Percentiles rank a stretch among this genome's conserved stretches.
phyloP scores from a whole-genome alignment of 2,888 invertebrate genomes.

The Nomada ruficornis region DNA sequence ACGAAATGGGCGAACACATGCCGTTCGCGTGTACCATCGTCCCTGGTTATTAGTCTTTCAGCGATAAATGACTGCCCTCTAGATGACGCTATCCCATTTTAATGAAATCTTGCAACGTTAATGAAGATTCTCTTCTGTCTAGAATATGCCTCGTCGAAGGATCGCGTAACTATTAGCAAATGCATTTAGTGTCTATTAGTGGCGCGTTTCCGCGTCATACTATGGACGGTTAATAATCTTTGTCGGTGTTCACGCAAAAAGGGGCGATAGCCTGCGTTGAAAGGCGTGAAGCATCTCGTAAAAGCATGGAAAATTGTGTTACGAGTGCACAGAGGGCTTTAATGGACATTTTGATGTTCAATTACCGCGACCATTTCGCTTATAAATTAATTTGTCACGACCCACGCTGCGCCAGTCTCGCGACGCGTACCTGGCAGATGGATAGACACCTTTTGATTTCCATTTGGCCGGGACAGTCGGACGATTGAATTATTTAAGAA shows the following conservation, averaged over 20 bases:
- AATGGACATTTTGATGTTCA: conserved; percentile 65
- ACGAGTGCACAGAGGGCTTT: conserved; percentile 59
- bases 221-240: conserved; percentile 54
- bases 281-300: conserved; percentile 58
- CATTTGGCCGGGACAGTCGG: conserved; percentile 29
- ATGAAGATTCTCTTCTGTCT: conserved; percentile 63
- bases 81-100: conserved; percentile 61
- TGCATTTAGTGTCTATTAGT: conserved; percentile 70
- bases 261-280: conserved; percentile 29
- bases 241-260: conserved; percentile 44
- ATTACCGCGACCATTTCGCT: conserved; percentile 60
- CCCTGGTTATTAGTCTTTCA: conserved; percentile 57
- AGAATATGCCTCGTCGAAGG: conserved; percentile 58
- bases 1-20: conserved; percentile 34
- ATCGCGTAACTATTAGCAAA: conserved; percentile 66
- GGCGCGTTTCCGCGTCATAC: conserved; percentile 50
- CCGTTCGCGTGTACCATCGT: conserved; percentile 26
- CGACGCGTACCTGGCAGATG: conserved; percentile 1
- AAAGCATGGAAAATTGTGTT: conserved; percentile 64
- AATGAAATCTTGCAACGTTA: conserved; percentile 64
- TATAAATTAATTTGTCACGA: conserved; percentile 58
- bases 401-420: neutral
- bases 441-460: conserved; percentile 44
- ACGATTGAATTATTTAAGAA: conserved; percentile 37
- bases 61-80: conserved; percentile 63